A percentile compares a stretch with the other conserved stretches of the same genome.
phyloP scores from a whole-genome alignment of 1,140 invertebrate species.

The Hormaphis cornu region DNA sequence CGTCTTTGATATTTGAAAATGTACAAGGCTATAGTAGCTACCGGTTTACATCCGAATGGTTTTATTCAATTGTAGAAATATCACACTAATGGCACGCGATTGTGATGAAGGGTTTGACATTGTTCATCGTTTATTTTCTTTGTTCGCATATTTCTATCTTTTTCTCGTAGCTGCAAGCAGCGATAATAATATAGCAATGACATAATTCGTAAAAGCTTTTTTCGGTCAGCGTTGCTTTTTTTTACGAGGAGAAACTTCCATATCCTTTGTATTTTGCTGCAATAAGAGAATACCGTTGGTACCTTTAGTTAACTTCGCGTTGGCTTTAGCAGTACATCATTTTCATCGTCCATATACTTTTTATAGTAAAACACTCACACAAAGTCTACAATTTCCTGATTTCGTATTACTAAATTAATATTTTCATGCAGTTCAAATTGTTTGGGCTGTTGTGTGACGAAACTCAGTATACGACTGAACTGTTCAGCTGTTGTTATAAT shows the following conservation, averaged over 20 bases:
- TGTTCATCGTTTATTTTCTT: slow-evolving; percentile 20
- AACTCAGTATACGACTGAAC: no score
- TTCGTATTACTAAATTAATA: no score
- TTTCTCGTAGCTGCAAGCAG: not conserved
- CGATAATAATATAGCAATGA: not conserved
- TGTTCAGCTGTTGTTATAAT: no score
- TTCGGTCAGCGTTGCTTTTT: not conserved
- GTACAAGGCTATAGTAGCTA: slow-evolving; percentile 15
- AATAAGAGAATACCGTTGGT: no score
- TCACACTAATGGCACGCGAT: slow-evolving; percentile 28
- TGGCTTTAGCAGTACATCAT: no score
- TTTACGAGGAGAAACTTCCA: not conserved
- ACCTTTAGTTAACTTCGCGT: no score
- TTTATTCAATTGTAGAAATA: slow-evolving; percentile 28
- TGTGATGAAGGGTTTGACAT: slow-evolving; percentile 24
- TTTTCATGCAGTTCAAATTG: no score
- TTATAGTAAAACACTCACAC: no score
- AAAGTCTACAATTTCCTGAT: no score
- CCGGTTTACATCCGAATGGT: slow-evolving; percentile 20
- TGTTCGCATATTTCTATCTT: slow-evolving; percentile 6
- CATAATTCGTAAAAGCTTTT: slow-evolving; percentile 30
- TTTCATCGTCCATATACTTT: no score
- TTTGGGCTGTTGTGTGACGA: no score
- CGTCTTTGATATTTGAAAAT: not conserved
- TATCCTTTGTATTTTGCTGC: not conserved